phyloP scores from a whole-genome alignment of 1,140 invertebrate species.

The Trichoplusia ni region DNA sequence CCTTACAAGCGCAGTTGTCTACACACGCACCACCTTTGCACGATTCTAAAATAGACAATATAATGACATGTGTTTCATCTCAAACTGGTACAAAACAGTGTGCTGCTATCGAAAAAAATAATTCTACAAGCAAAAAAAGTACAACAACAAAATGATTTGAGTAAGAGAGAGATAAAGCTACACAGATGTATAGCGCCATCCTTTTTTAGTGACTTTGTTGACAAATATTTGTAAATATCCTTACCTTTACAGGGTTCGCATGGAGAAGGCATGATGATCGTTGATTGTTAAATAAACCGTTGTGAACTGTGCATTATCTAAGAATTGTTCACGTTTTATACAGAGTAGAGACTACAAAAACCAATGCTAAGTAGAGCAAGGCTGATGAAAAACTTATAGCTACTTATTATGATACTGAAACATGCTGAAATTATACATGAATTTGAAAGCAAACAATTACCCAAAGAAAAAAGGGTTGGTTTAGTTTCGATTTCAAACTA shows the following conservation, averaged over 20 bases:
- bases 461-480: neutral
- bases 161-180: too few species aligned
- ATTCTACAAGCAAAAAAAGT: too few species aligned
- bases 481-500: too few species aligned
- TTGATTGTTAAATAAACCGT: conserved; percentile 30
- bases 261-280: conserved; percentile 63
- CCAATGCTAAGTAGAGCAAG: conserved; percentile 55
- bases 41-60: conserved; percentile 40
- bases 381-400: conserved; percentile 43
- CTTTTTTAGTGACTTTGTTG: too few species aligned
- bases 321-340: conserved; percentile 56
- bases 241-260: conserved; percentile 75
- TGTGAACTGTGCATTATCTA: conserved; percentile 46
- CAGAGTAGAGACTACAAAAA: conserved; percentile 46
- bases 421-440: neutral
- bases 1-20: conserved; percentile 65
- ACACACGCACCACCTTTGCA: conserved; percentile 63
- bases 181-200: too few species aligned
- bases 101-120: too few species aligned
- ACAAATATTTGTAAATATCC: too few species aligned
- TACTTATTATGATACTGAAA: conserved; percentile 31
- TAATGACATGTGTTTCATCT: neutral
- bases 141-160: too few species aligned
- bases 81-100: neutral
- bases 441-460: neutral